These are phyloP conservation scores for Nysson spinosus DNA, from an alignment of 2,888 invertebrate species.

Conservation along the genomic window DNA sequence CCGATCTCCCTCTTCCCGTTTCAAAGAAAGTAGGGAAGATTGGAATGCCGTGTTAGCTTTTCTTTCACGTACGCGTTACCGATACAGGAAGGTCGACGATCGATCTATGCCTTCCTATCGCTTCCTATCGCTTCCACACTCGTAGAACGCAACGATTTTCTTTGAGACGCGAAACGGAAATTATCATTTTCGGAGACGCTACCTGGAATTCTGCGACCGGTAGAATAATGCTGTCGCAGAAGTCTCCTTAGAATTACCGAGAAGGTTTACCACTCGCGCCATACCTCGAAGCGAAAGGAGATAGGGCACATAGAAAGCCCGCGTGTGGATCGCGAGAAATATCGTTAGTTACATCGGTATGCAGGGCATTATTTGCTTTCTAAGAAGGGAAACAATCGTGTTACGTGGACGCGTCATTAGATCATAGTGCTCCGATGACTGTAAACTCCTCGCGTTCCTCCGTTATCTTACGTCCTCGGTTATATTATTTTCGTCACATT, in stretches of 20 bases:
- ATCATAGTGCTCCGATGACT: conserved; percentile 25
- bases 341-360: conserved; percentile 23
- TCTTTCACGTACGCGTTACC: conserved; percentile 13
- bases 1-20: conserved; percentile 48
- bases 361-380: conserved; percentile 45
- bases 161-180: background rate
- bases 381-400: conserved; percentile 55
- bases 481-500: no score
- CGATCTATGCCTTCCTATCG: no score
- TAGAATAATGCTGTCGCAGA: conserved; percentile 55
- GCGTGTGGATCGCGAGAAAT: conserved; percentile 35
- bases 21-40: conserved; percentile 50
- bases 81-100: conserved; percentile 24
- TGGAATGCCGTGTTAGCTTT: conserved; percentile 43
- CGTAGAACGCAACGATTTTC: background rate
- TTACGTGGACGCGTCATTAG: conserved; percentile 26
- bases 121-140: no score
- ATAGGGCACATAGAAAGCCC: conserved; percentile 31
- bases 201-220: conserved; percentile 48
- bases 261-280: conserved; percentile 42
- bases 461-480: no score
- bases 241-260: conserved; percentile 40
- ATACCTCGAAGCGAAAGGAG: conserved; percentile 53
- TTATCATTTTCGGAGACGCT: conserved; percentile 27
- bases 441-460: background rate